Percentiles rank a stretch among this genome's conserved stretches.
phyloP scores from a whole-genome alignment of 2,888 invertebrate genomes.

The Rutpela maculata region DNA sequence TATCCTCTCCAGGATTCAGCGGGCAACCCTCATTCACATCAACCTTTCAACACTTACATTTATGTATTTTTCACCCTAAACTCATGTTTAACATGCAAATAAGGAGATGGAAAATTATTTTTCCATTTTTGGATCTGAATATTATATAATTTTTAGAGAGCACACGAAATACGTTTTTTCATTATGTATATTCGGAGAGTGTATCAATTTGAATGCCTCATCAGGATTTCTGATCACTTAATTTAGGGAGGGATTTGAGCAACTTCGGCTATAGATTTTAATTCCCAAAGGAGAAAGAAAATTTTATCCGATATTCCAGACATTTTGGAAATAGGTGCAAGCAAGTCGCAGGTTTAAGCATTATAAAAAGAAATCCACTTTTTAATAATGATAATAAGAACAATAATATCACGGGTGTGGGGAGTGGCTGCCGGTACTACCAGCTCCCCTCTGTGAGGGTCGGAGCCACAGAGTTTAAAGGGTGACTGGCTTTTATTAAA shows the following conservation, averaged over 20 bases:
- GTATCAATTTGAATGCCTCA: slow-evolving; percentile 21
- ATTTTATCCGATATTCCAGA: not conserved
- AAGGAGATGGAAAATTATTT: slow-evolving; percentile 34
- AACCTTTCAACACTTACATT: slow-evolving; percentile 49
- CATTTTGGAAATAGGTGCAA: no score
- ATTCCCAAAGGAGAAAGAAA: not conserved
- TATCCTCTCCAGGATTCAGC: slow-evolving; percentile 55
- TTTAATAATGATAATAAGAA: no score
- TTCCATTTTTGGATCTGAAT: slow-evolving; percentile 19
- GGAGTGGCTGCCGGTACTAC: no score
- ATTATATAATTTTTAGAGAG: slow-evolving; percentile 21
- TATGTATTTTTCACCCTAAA: slow-evolving; percentile 41
- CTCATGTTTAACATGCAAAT: slow-evolving; percentile 38
- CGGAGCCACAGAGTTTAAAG: no score
- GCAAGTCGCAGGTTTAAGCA: no score
- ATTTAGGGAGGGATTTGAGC: not conserved
- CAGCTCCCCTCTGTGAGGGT: no score
- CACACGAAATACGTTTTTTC: not conserved
- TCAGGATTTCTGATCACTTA: slow-evolving; percentile 12
- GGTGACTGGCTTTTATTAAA: no score
- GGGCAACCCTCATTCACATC: slow-evolving; percentile 30
- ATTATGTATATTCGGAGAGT: not conserved
- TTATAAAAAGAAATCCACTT: no score
- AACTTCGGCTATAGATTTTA: not conserved
- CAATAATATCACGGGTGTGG: no score